These are phyloP conservation scores for Heloderma charlesbogerti DNA, from an alignment of 2,113 vertebrate species.

Conservation along the genomic window DNA sequence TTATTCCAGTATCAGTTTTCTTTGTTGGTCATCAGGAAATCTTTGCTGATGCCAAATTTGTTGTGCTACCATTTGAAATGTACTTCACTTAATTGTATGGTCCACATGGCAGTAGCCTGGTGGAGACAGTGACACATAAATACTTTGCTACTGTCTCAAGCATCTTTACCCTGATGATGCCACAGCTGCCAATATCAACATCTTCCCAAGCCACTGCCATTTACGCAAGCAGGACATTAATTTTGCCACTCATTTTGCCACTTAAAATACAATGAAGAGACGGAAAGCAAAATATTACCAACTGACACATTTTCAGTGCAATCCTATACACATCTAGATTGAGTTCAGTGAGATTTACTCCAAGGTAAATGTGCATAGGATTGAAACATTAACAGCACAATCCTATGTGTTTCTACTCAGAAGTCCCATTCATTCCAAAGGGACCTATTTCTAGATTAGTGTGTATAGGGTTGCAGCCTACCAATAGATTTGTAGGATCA, in stretches of 20 bases:
- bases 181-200: background rate
- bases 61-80: background rate
- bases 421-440: background rate
- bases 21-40: background rate
- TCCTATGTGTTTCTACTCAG: background rate
- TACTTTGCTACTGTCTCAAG: background rate
- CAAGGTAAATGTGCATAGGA: no score
- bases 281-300: background rate
- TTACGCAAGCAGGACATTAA: background rate
- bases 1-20: background rate
- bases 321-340: no score
- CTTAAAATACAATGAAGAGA: background rate
- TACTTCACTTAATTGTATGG: background rate
- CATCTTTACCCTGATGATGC: background rate
- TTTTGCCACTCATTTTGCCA: background rate
- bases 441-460: background rate
- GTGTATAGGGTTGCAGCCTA: background rate
- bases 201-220: background rate
- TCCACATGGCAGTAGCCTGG: background rate
- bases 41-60: background rate
- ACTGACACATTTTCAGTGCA: background rate
- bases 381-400: no score
- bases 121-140: background rate
- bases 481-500: background rate
- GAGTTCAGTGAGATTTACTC: no score